Evolutionary conservation across 2,888 invertebrate genomes (phyloP), one percentile per base, ranked within the genome.

Genomic region (Brachylomia viminalis): DNA sequence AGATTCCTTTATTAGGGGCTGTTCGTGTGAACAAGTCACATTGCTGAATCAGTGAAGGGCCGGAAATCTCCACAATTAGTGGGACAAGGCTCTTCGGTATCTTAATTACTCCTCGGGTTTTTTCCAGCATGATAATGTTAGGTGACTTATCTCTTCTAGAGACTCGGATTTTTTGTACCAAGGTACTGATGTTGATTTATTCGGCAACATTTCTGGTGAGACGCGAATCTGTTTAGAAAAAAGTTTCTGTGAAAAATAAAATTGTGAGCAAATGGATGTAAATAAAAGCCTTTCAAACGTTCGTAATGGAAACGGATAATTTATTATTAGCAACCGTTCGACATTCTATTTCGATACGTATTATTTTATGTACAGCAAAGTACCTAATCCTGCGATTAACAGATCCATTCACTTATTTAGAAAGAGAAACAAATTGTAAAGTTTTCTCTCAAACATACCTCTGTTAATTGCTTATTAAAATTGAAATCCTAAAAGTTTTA

Each of bases 91-190:
- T 74, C 68, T 72, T 77, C 33, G 79, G 83, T 86, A 86, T 86
- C 84, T 84, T 83, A 84, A 84, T 83, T 86, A 76, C 84, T 72
- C 62, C 42, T 79, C 69, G 75, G 71, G 52, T 83, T 84, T 84
- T 85, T 83, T 74, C 75, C 68, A 74, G 38, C 59, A 65, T 67
- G 62, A 72, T 83, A 73, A 76, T 76, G 69, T 75, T 56, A 62
- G 47, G 52, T 54, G 75, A 81, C 68, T 84, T 82, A 81, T 84
- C 69, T 74, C 45, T 80, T 47, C 68, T 33, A 42, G 27, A 69
- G 45, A 54, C 23, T 49, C 27, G 2, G 13, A 33, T 56, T 68
- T 64, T n/a, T 17, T 82, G 30, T 45, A 23, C n/a, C 45, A 23
- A 15, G 56, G 38, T 74, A 47, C 52, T 56, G 20, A 42, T 59